phyloP scores from a whole-genome alignment of 2,888 invertebrate genomes.

The Anodontia alba region DNA sequence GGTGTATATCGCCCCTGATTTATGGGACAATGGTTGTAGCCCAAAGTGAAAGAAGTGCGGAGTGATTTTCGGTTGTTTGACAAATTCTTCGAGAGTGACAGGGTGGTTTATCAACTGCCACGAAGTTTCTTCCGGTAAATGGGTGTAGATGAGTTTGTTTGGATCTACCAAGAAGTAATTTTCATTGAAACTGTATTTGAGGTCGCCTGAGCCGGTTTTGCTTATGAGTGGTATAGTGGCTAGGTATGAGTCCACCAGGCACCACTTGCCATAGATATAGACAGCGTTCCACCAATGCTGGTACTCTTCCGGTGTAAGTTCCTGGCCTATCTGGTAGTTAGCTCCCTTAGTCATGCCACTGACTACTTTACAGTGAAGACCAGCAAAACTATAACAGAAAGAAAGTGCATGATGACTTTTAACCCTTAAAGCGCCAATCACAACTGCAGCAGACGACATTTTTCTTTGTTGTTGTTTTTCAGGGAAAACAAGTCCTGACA shows the following conservation, averaged over 20 bases:
- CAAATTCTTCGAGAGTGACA: conserved; percentile 64
- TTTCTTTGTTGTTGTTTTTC: too few species aligned
- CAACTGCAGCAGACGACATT: too few species aligned
- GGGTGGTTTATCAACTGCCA: conserved; percentile 63
- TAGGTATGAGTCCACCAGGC: conserved; percentile 64
- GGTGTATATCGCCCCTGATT: conserved; percentile 58
- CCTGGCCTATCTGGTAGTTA: conserved; percentile 66
- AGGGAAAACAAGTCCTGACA: too few species aligned
- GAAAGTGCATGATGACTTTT: neutral
- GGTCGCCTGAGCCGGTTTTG: conserved; percentile 56
- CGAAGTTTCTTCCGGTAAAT: conserved; percentile 65
- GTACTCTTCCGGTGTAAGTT: conserved; percentile 62
- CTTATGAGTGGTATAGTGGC: conserved; percentile 60
- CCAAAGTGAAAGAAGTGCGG: conserved; percentile 69
- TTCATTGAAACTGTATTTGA: conserved; percentile 66
- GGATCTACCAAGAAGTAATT: conserved; percentile 69
- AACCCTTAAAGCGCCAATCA: too few species aligned
- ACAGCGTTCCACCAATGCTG: conserved; percentile 72
- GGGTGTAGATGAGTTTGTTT: conserved; percentile 67
- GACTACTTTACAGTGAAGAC: conserved; percentile 63
- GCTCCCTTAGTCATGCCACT: conserved; percentile 67
- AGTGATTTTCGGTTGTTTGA: conserved; percentile 66
- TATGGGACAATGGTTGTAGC: conserved; percentile 64
- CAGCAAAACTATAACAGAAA: conserved; percentile 59
- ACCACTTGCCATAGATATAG: conserved; percentile 64